Percentiles rank a stretch among this genome's conserved stretches.
These are phyloP conservation scores for Agonopterix heracliana DNA, from an alignment of 2,888 invertebrate species.

Conservation along the genomic window DNA sequence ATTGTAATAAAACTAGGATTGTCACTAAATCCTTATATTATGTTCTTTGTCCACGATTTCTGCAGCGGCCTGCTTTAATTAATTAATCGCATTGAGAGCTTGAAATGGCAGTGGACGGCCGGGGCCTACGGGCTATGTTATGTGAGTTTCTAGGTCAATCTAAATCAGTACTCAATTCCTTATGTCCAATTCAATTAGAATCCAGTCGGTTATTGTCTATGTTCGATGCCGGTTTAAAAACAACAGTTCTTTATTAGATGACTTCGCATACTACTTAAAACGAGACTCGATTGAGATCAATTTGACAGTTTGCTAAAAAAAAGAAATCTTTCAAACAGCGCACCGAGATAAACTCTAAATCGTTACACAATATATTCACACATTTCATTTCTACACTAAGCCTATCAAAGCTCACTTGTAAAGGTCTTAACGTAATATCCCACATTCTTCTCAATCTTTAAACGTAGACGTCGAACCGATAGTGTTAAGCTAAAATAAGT, in stretches of 20 bases:
- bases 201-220: slow-evolving; percentile 20
- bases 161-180: slow-evolving; percentile 18
- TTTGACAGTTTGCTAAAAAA: background rate
- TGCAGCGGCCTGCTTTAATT: too few relatives aligned
- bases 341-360: too few relatives aligned
- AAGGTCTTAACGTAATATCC: too few relatives aligned
- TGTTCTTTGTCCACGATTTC: too few relatives aligned
- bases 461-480: too few relatives aligned
- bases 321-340: too few relatives aligned
- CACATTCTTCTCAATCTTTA: too few relatives aligned
- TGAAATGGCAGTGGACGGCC: slow-evolving; percentile 11
- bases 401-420: background rate
- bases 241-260: background rate
- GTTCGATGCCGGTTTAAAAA: slow-evolving; percentile 13
- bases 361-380: too few relatives aligned
- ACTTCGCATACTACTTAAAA: background rate
- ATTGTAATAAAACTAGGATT: too few relatives aligned
- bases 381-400: too few relatives aligned
- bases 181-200: slow-evolving; percentile 17
- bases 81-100: slow-evolving; percentile 7
- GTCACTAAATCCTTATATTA: too few relatives aligned
- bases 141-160: background rate
- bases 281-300: slow-evolving; percentile 1
- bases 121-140: background rate
- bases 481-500: too few relatives aligned